Conservation (phyloP, 23 tunicate species). For the Oikopleura vanhoeffeni region DNA sequence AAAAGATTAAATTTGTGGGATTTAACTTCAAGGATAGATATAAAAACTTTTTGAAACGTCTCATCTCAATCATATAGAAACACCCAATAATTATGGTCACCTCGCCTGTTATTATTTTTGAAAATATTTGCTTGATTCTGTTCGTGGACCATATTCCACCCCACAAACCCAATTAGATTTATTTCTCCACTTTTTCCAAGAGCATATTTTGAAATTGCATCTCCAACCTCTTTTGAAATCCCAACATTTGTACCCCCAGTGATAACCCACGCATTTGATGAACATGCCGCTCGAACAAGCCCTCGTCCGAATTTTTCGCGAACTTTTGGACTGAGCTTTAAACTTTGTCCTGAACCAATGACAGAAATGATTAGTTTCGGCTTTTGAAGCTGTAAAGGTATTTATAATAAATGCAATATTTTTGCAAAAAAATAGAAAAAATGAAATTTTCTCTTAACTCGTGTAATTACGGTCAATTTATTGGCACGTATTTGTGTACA, state of each 20-base stretch:
- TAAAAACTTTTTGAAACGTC: too few species aligned
- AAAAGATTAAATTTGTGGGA: too few species aligned
- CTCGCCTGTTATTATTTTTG: not conserved
- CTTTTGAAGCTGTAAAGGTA: not conserved
- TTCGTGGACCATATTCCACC: not conserved
- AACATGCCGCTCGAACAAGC: not conserved
- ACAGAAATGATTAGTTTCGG: not conserved
- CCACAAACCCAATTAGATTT: not conserved
- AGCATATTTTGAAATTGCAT: conserved; percentile 20
- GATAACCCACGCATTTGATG: conserved; percentile 53
- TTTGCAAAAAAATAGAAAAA: too few species aligned
- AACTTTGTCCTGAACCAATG: not conserved
- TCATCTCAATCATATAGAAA: too few species aligned
- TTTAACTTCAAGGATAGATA: too few species aligned
- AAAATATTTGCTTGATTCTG: not conserved
- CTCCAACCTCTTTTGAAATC: conserved; percentile 71
- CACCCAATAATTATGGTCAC: too few species aligned
- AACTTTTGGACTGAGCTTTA: not conserved
- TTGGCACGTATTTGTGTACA: too few species aligned
- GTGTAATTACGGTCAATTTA: too few species aligned
- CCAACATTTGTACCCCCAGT: conserved; percentile 77
- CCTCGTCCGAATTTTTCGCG: not conserved
- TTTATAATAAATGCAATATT: too few species aligned
- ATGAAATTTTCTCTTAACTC: too few species aligned
- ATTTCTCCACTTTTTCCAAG: not conserved